Base-by-base conservation (phyloP, 1,140 invertebrate species). In the Nasonia giraulti region DNA sequence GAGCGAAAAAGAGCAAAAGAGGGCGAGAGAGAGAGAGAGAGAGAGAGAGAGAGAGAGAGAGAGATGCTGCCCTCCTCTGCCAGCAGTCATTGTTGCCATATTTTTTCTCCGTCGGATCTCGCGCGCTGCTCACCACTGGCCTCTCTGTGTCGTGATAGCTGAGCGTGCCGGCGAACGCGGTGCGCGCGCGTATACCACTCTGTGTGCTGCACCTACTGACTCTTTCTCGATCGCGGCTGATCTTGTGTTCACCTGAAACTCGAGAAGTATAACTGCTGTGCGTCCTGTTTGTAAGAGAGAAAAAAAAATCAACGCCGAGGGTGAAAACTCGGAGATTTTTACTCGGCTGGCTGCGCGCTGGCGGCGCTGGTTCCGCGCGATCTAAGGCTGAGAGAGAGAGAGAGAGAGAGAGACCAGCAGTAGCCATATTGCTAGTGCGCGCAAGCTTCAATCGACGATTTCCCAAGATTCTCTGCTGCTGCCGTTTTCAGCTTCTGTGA, bases 31-130 rank as follows among this genome's bases (percentile, higher is more conserved):
- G 85, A 81, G 83, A 85, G 86, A 82, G 84, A 44, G 23, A 79
- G 33, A 2, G 50, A n/a, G 74, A 62, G 76, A 27, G 85, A 81
- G 83, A 85, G 86, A 82, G 84, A 84, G 75, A 84, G 73, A 82
- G 84, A 84, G 75, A 84, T 66, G 50, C 31, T 23, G 20, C 23
- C 31, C 40, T 73, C 68, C 69, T 71, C 79, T 27, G 44, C 27
- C 23, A 17, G 68, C 69, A 80, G 50, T 66, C 20, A 40, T 69
- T 80, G 50, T 69, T 44, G 66, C 68, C 68, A 33, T 80, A 68
- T 80, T 62, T 50, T 78, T 80, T 69, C 62, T 14, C 78, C 62
- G 62, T 40, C 31, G 33, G 33, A 20, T 80, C 31, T 12, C 62
- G 78, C 77, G 77, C 40, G 55, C 78, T 62, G 55, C 55, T 62